A percentile compares a stretch with the other conserved stretches of the same genome.
These are phyloP conservation scores for Lutra lutra DNA, from an alignment of 2,797 vertebrate genomes.

Conservation along the genomic window DNA sequence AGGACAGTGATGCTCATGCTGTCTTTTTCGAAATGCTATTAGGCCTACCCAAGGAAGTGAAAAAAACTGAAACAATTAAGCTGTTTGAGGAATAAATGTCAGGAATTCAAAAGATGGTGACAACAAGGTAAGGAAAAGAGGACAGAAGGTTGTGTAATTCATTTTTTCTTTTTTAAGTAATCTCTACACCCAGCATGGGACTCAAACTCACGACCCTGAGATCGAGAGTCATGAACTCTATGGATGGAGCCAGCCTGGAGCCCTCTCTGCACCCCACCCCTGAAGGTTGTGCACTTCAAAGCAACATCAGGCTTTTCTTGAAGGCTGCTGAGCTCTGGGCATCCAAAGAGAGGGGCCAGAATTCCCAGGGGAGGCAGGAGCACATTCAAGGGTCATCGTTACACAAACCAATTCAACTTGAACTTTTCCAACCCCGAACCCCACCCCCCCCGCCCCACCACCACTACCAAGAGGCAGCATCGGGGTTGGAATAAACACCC, in stretches of 20 bases:
- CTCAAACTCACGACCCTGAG: not conserved
- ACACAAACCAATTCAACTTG: not conserved
- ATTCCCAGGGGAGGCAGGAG: not conserved
- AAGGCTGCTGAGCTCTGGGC: not conserved
- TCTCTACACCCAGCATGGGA: not conserved
- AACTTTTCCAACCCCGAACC: not conserved
- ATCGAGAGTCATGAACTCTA: not conserved
- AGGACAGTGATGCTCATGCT: not conserved
- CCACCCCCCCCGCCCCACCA: too few species aligned
- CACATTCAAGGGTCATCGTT: not conserved
- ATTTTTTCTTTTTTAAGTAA: not conserved
- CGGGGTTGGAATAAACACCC: not conserved
- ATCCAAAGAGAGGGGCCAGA: not conserved
- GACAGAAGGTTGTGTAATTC: not conserved
- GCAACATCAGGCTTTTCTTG: not conserved
- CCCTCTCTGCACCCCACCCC: not conserved
- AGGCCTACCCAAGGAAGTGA: not conserved
- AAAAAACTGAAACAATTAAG: not conserved
- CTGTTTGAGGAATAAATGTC: not conserved
- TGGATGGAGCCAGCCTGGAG: not conserved
- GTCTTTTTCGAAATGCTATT: not conserved
- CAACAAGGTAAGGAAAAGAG: not conserved
- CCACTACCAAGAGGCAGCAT: not conserved
- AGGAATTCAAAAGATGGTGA: slow-evolving; percentile 30
- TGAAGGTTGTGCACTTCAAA: not conserved